phyloP scores from a whole-genome alignment of 2,888 invertebrate genomes.

The Trachelus troglodyta region DNA sequence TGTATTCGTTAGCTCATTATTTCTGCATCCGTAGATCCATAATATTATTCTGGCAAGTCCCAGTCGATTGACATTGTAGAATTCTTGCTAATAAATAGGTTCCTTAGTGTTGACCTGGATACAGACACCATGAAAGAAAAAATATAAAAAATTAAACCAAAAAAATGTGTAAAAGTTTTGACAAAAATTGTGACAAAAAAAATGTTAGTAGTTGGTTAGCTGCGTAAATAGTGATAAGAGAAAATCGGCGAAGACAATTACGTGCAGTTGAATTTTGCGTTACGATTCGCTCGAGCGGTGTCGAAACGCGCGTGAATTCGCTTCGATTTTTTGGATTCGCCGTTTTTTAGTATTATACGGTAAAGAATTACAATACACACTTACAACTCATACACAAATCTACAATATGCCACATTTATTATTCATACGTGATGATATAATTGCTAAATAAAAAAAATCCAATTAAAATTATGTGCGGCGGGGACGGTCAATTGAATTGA shows the following conservation, averaged over 20 bases:
- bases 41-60: slow-evolving; percentile 37
- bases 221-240: slow-evolving; percentile 33
- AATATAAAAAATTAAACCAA: slow-evolving; percentile 21
- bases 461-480: slow-evolving; percentile 21
- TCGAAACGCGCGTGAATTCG: not conserved
- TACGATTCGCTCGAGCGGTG: not conserved
- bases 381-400: slow-evolving; percentile 21
- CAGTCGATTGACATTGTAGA: slow-evolving; percentile 55
- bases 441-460: slow-evolving; percentile 53
- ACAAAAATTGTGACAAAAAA: slow-evolving; percentile 36
- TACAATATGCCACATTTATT: slow-evolving; percentile 52
- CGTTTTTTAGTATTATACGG: slow-evolving; percentile 38
- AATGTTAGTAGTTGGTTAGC: slow-evolving; percentile 53
- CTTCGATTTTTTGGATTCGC: not conserved
- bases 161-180: no score
- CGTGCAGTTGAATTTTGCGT: not conserved
- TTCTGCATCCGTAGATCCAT: not conserved
- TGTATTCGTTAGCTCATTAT: slow-evolving; percentile 21
- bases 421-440: slow-evolving; percentile 50
- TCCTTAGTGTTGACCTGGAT: slow-evolving; percentile 58
- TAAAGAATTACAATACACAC: slow-evolving; percentile 24
- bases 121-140: slow-evolving; percentile 43
- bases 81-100: slow-evolving; percentile 56
- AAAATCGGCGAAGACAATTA: not conserved
- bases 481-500: no score